phyloP scores from a whole-genome alignment of 2,888 invertebrate species.

The Eucera pruinosa region DNA sequence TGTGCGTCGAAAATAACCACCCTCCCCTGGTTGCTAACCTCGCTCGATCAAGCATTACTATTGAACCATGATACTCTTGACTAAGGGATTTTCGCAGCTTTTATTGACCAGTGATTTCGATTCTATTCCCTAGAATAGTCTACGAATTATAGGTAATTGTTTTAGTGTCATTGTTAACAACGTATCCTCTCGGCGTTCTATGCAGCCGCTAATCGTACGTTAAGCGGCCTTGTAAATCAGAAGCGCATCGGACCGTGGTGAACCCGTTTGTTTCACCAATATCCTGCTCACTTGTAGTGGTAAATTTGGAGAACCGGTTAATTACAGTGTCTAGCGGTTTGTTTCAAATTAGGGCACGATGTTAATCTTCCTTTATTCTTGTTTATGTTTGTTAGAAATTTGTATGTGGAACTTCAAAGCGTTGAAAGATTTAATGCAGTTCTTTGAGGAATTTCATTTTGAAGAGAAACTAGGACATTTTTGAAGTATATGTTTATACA shows the following conservation, averaged over 20 bases:
- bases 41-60: constrained; percentile 17
- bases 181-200: constrained; percentile 27
- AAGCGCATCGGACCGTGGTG: constrained; percentile 36
- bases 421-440: too few relatives aligned
- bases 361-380: too few relatives aligned
- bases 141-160: constrained; percentile 53
- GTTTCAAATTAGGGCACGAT: too few relatives aligned
- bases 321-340: constrained; percentile 24
- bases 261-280: constrained; percentile 13
- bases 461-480: too few relatives aligned
- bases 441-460: too few relatives aligned
- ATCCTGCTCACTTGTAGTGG: constrained; percentile 7
- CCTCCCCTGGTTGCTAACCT: constrained; percentile 11
- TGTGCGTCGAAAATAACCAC: constrained; percentile 17
- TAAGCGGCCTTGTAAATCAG: constrained; percentile 46
- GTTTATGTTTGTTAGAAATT: too few relatives aligned
- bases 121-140: constrained; percentile 28
- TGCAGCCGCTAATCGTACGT: constrained; percentile 47
- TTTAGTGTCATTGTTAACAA: constrained; percentile 40
- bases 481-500: too few relatives aligned
- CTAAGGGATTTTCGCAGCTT: constrained; percentile 25
- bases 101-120: constrained; percentile 38
- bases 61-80: constrained; percentile 12
- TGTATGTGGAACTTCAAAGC: too few relatives aligned
- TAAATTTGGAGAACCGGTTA: constrained; percentile 25